A percentile compares a stretch with the other conserved stretches of the same genome.
Evolutionary conservation across 2,888 invertebrate genomes (phyloP).

Genomic region (Oxystoma pomonae): DNA sequence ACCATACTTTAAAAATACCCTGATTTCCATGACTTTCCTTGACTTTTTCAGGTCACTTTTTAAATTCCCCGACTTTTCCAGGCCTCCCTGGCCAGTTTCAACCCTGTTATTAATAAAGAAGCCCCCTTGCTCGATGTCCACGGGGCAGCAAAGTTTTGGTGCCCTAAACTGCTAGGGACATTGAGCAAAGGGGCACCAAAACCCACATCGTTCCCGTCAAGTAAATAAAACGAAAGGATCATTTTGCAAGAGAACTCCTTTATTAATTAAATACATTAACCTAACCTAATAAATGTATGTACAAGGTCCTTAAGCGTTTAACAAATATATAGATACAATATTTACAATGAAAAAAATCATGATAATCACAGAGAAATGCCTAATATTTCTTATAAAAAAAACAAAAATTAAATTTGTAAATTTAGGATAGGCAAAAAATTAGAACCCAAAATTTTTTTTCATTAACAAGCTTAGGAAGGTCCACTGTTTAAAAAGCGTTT

Average conservation of each 20-base stretch:
- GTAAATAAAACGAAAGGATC: conserved; percentile 40
- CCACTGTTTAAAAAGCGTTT: no score
- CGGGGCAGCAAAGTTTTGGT: conserved; percentile 51
- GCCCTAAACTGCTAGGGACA: conserved; percentile 46
- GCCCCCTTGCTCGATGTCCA: conserved; percentile 50
- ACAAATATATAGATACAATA: neutral
- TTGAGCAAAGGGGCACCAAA: conserved; percentile 56
- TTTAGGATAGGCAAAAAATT: no score
- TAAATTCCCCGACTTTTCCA: no score
- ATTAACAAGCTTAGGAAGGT: no score
- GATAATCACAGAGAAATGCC: neutral
- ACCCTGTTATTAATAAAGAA: conserved; percentile 41
- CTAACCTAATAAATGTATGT: conserved; percentile 20
- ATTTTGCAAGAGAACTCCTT: conserved; percentile 50
- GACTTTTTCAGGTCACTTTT: no score
- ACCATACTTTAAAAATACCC: conserved; percentile 36
- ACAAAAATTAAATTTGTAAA: no score
- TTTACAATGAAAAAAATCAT: neutral
- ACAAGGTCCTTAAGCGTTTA: conserved; percentile 14
- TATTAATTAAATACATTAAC: conserved; percentile 31
- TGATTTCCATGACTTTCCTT: no score
- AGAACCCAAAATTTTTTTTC: no score
- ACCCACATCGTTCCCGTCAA: conserved; percentile 49
- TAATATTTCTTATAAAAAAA: no score
- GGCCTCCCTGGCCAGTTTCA: no score